These are phyloP conservation scores for Baryphthengus martii DNA, from an alignment of 2,113 vertebrate species.

Conservation along the genomic window DNA sequence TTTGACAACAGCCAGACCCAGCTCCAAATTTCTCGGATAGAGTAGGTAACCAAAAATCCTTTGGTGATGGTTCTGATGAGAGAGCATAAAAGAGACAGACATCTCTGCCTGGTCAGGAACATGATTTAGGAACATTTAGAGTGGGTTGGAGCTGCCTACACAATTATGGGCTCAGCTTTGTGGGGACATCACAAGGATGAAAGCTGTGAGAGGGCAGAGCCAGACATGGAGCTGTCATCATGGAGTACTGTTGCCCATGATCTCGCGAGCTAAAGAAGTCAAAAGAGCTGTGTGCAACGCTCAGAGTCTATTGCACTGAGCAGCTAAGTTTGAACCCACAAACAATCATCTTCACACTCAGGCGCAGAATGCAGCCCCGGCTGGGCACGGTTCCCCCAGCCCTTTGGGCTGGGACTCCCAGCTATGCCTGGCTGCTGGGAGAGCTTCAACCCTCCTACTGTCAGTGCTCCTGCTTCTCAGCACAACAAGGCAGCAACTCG, in stretches of 20 bases:
- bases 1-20: not conserved
- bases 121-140: not conserved
- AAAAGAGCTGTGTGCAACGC: not conserved
- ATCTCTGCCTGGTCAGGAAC: not conserved
- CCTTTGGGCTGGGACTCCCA: accelerated
- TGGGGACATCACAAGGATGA: not conserved
- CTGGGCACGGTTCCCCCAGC: accelerated
- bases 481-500: not conserved
- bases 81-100: not conserved
- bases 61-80: not conserved
- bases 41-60: not conserved
- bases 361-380: not conserved
- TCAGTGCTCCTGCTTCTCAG: not conserved
- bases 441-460: not conserved
- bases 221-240: not conserved
- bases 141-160: not conserved
- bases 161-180: not conserved
- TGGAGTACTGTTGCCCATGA: not conserved
- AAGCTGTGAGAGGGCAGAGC: not conserved
- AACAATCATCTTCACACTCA: not conserved
- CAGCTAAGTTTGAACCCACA: not conserved
- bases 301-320: not conserved
- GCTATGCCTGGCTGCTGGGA: not conserved
- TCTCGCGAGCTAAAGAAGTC: not conserved
- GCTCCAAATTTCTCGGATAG: not conserved